Percentiles rank a stretch among this genome's conserved stretches.
Evolutionary conservation across 2,113 vertebrate genomes (phyloP).

Genomic region (Rhinopomastus cyanomelas): DNA sequence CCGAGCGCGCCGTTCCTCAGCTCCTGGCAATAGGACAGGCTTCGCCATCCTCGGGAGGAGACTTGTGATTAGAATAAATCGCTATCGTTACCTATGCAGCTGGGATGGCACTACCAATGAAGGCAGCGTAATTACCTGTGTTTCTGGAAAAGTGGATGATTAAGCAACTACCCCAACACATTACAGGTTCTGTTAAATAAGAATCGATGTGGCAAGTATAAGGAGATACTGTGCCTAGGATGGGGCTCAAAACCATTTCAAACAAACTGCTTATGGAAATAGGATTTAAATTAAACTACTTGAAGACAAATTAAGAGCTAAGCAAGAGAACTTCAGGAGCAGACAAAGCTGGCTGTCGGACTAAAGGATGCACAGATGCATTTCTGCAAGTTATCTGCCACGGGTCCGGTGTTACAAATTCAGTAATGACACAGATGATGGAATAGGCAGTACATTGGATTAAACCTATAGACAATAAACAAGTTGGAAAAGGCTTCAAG

Average conservation of each 20-base stretch:
- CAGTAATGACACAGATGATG: neutral
- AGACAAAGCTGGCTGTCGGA: neutral
- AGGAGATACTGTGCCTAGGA: neutral
- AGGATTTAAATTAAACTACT: neutral
- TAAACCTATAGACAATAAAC: neutral
- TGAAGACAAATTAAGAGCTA: neutral
- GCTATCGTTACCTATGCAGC: fast-evolving
- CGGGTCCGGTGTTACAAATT: neutral
- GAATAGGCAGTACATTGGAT: neutral
- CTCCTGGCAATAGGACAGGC: neutral
- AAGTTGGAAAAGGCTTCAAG: neutral
- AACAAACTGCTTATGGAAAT: neutral
- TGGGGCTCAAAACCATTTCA: neutral
- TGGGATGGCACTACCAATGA: neutral
- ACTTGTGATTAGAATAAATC: neutral
- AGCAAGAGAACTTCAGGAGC: neutral
- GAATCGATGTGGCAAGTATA: neutral
- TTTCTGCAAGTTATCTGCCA: neutral
- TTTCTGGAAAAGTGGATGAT: neutral
- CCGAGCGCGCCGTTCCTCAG: fast-evolving
- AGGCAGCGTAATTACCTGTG: neutral
- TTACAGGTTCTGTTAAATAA: neutral
- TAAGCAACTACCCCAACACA: neutral
- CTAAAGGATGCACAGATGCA: neutral
- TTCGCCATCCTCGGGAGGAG: neutral